These are phyloP conservation scores for Petrolisthes manimaculis DNA, from an alignment of 2,888 invertebrate genomes.

Conservation along the genomic window DNA sequence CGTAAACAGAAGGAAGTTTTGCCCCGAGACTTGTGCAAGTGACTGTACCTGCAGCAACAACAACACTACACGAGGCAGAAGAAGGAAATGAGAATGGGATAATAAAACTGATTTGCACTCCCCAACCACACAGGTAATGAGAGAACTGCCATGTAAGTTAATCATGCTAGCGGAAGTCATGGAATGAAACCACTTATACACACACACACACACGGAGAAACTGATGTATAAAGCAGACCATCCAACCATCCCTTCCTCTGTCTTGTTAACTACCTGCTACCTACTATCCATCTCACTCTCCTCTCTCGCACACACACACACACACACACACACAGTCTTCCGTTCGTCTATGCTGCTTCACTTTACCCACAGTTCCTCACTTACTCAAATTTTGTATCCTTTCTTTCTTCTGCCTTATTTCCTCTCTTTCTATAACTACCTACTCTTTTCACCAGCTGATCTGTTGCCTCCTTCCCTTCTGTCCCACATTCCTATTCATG, in stretches of 20 bases:
- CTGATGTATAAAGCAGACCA: no score
- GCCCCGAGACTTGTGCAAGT: no score
- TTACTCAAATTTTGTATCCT: not conserved
- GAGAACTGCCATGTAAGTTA: constrained; percentile 22
- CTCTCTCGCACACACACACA: not conserved
- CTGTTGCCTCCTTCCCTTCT: not conserved
- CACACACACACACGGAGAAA: not conserved
- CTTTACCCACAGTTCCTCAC: no score
- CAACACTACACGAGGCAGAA: constrained; percentile 11
- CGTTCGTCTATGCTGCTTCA: no score
- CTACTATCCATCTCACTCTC: no score
- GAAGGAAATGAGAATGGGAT: not conserved
- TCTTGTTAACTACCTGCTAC: no score
- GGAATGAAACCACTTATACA: constrained; percentile 5
- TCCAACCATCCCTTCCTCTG: no score
- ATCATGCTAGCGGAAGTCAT: constrained; percentile 27
- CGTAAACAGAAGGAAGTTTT: no score
- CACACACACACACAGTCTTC: no score
- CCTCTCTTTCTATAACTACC: not conserved
- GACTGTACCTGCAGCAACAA: not conserved
- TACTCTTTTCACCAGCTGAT: not conserved
- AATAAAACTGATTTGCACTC: not conserved
- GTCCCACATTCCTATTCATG: not conserved
- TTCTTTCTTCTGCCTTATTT: not conserved
- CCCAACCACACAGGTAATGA: constrained; percentile 25